Evolutionary conservation across 1,140 invertebrate species (phyloP), one percentile per base, ranked within the genome.

Genomic region (Drosophila ambigua): DNA sequence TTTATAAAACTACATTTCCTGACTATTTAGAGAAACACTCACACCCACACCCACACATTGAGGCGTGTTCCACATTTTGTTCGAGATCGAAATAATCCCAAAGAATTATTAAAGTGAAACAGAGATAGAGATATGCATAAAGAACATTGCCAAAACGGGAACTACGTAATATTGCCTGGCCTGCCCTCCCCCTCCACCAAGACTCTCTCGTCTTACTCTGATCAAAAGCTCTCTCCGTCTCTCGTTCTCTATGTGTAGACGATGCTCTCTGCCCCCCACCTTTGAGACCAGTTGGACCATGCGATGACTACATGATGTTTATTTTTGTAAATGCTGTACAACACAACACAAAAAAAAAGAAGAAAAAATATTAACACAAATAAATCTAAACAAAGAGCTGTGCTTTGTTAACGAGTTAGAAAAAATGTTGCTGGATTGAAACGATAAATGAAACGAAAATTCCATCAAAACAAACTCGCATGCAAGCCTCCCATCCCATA

Each of bases 391-490:
- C 67, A 77, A 81, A 73, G 60, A 23, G 44, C 59, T 73, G 3
- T 35, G 31, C 31, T 66, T 66, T 53, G 64, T 53, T 35, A 50
- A 43, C 57, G 50, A 61, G 43, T 72, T 62, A 28, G 50, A 43
- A 51, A 71, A 62, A 45, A 60, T 71, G 46, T 51, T 48, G 66
- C 44, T 35, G 8, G 51, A 69, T 69, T 31, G 26, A 68, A 69
- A 15, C 53, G 66, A 69, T 69, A 68, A 68, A 77, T 50, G 35
- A 73, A 74, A 83, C 59, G 50, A 57, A 78, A 82, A 83, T 78
- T 82, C 74, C 57, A 74, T 64, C 63, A 75, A 83, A 75, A 20
- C 20, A 20, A 20, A 2, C 20, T 20, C 20, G 20, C 20, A 20
- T 20, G 20, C 20, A 20, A 1, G 20, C 1, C 20, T 20, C 20